Base-by-base conservation (phyloP, 2,888 invertebrate genomes). In the Argyra leucocephala region DNA sequence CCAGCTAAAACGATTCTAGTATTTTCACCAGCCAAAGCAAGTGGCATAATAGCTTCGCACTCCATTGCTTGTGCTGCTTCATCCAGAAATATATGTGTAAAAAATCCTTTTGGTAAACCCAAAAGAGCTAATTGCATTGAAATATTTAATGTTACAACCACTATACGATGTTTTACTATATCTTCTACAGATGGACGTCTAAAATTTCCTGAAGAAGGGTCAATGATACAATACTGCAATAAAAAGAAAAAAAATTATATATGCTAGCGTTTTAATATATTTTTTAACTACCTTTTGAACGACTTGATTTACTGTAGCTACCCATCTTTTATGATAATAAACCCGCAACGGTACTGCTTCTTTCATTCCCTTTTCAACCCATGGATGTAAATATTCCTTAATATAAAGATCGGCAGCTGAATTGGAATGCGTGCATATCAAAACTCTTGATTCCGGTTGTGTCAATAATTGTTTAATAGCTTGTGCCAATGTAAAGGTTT, bases 51-150 rank as follows among this genome's bases (percentile, higher is more conserved):
- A 0, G 90, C 89, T 77, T 92, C 92, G 78, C 89, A 89, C 78
- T 93, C 93, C 82, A 91, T 86, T 0, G 91, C 90, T 76, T 93
- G 92, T 0, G 92, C 92, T 0, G 92, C 92, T 81, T 93, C 93
- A 76, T 93, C 93, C 63, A 93, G 81, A 66, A 93, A 83, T 69
- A 93, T 90, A 77, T 93, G 92, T 0, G 89, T 90, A 73, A 91
- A 77, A 63, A 77, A 77, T 73, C 88, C 88, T 77, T 84, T 84
- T 6, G 85, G 84, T 58, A 89, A 78, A 23, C 87, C 86, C 71
- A 91, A 77, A 4, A 86, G 84, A 59, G 87, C 85, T 63, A 92
- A 79, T 72, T 86, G 87, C 80, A 89, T 86, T 7, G 91, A 89
- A 57, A 90, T 91, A 70, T 87, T 87, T 21, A 93, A 79, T 0